Base-by-base conservation (phyloP, 2,797 vertebrate species). In the Odontamblyopus rebecca region DNA sequence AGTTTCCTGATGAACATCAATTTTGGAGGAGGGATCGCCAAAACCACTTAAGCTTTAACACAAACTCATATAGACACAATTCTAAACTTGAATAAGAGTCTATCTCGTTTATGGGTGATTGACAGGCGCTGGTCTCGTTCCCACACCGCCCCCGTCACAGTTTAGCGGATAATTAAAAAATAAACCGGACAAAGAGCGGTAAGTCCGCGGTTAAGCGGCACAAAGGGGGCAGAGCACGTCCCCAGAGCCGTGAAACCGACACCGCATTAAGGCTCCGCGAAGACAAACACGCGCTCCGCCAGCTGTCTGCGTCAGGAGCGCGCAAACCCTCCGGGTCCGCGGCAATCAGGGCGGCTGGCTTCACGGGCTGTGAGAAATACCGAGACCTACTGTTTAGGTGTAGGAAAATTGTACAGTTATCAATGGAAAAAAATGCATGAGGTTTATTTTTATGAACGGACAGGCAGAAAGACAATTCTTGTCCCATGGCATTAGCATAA, bases 131-230 rank as follows among this genome's bases (percentile, higher is more conserved):
- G 73, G 72, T 86, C 70, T 85, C 59, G 82, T 92, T 94, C 92
- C 91, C 92, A 93, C 89, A 80, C 84, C 79, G 76, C 86, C 66
- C 88, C 88, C 82, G 85, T 82, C 83, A 70, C 91, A 94, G 91
- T 94, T 95, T 95, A 94, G 90, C 94, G 70, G 93, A 94, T 94
- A 94, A 94, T 95, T 94, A 94, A 95, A 93, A 90, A 89, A 82
- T 93, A 92, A 94, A 88, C 87, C 74, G 67, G 90, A 90, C 89
- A 91, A 88, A 91, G 90, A 86, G 56, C 74, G 67, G 72, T 88
- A 90, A 93, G 84, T 81, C 88, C 54, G 61, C 23, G 82, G 85
- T 89, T 90, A 89, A 93, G 89, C 86, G 89, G 67, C 86, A 92
- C 91, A 93, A 92, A 91, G 91, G 83, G 61, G n/a, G 54, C 77